phyloP scores from a whole-genome alignment of 2,888 invertebrate genomes.

The Amblyjoppa fuscipennis region DNA sequence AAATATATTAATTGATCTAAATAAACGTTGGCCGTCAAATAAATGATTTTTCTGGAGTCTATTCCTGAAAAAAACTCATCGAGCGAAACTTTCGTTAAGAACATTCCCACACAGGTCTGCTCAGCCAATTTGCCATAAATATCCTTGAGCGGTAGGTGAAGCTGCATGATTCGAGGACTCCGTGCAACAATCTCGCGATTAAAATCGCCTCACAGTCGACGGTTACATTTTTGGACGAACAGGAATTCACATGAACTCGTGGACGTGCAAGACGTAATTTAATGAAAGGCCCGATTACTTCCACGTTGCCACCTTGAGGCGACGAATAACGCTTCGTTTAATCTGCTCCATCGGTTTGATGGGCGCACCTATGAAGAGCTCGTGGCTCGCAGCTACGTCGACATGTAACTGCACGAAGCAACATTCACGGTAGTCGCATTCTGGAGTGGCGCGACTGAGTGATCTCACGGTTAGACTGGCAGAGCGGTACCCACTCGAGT shows the following conservation, averaged over 20 bases:
- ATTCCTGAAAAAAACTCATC: too few species aligned
- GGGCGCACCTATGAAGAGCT: constrained; percentile 29
- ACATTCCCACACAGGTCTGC: constrained; percentile 37
- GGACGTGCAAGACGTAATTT: constrained; percentile 29
- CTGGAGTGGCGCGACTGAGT: constrained; percentile 72
- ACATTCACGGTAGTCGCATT: constrained; percentile 77
- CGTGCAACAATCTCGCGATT: background rate
- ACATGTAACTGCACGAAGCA: constrained; percentile 14
- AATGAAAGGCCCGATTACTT: constrained; percentile 73
- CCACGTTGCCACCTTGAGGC: constrained; percentile 75
- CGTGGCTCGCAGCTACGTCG: constrained; percentile 19
- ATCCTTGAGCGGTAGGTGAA: constrained; percentile 35
- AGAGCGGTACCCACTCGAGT: constrained; percentile 55
- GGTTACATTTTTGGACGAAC: constrained; percentile 37
- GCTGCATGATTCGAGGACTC: constrained; percentile 27
- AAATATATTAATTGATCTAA: too few species aligned
- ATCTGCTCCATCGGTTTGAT: constrained; percentile 41
- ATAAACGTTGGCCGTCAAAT: too few species aligned
- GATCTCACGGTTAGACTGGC: constrained; percentile 70
- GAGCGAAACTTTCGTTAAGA: background rate
- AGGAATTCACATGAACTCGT: background rate
- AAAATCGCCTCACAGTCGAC: constrained; percentile 23
- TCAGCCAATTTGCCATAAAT: constrained; percentile 48
- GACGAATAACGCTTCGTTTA: constrained; percentile 57
- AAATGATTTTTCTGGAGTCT: too few species aligned